Evolutionary conservation across 2,888 invertebrate species (phyloP), one percentile per base, ranked within the genome.

Genomic region (Epinotia ramella): DNA sequence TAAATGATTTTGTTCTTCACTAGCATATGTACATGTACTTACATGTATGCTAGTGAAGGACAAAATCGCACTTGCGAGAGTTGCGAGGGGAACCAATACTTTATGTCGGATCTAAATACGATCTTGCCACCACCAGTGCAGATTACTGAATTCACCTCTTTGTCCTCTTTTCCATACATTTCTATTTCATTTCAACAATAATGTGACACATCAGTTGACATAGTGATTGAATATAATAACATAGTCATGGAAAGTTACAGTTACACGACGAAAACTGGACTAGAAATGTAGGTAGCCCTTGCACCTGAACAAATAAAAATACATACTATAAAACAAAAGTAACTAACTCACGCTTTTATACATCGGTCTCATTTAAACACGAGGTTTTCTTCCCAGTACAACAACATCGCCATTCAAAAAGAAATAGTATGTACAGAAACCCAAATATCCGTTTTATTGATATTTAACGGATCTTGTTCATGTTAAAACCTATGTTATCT

Each of bases 201-300:
- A 28, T 46, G 13, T 28, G 16, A 16, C 57, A 63, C n/a, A 56
- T n/a, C n/a, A 46, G 4, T 18, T 44, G 11, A 44, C 18, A 40
- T 56, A 44, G 40, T 56, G 24, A 33, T 46, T 69, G 57, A 64
- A 56, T 70, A 49, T 66, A 59, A 64, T 69, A 68, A 59, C 33
- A 44, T 44, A 60, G 49, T 65, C 59, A 40, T 40, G 44, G 11
- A 11, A 46, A 28, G 16, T 3, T 40, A 33, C 13, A 69, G 46
- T 53, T 53, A 65, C 40, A 75, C 9, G 59, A 46, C 18, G 74
- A 74, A 74, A 69, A 65, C 60, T 18, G 65, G 53, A 40, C 75
- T 66, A 66, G 59, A 65, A 64, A 70, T 66, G 53, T 60, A 75
- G 70, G 70, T 70, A 59, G 66, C 70, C 74, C 44, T 75, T 70